Evolutionary conservation across 2,113 vertebrate species (phyloP).

Genomic region (Chloropsis hardwickii): DNA sequence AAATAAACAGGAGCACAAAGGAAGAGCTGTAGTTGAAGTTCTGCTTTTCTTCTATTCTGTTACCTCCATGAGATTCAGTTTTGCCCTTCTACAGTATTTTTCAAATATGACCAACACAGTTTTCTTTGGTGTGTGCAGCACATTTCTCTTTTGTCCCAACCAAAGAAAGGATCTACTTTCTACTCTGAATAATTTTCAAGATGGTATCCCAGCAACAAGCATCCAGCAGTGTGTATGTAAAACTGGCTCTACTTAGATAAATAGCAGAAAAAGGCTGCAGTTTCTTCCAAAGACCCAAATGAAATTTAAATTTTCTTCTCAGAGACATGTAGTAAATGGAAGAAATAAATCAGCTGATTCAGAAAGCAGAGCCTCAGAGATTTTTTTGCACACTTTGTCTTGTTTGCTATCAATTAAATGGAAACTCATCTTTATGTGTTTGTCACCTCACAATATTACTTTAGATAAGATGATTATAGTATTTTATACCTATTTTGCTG

Average conservation of each 20-base stretch:
- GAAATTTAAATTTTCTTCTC: not conserved
- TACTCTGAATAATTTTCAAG: not conserved
- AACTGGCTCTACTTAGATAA: not conserved
- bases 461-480: not conserved
- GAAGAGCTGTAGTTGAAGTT: not conserved
- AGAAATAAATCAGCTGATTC: not conserved
- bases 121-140: not conserved
- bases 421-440: not conserved
- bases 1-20: not conserved
- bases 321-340: not conserved
- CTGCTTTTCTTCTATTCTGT: not conserved
- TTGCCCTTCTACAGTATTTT: not conserved
- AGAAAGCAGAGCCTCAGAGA: not conserved
- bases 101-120: not conserved
- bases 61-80: not conserved
- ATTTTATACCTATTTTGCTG: not conserved
- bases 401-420: not conserved
- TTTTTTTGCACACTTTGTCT: not conserved
- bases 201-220: constrained; percentile 54
- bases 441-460: not conserved
- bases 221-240: not conserved
- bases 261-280: not conserved
- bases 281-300: not conserved
- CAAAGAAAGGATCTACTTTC: not conserved
- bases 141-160: not conserved